Base-by-base conservation (phyloP, 2,113 vertebrate genomes). In the Cariama cristata region DNA sequence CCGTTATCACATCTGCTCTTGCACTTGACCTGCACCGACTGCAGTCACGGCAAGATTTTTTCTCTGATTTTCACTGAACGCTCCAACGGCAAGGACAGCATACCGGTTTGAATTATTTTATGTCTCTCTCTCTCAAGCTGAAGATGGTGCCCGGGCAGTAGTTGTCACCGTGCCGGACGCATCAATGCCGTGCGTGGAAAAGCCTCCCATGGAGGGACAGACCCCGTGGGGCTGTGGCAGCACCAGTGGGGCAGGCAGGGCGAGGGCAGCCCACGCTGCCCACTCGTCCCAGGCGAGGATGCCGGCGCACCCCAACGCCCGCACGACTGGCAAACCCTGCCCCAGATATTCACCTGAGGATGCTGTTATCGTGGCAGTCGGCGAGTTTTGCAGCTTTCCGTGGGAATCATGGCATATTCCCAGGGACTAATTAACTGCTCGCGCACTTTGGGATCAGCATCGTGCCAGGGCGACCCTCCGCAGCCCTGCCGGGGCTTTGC, bases 21-120 rank as follows among this genome's bases (percentile, higher is more conserved):
- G 71, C 88, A 3, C 64, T 52, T 47, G 40, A 22, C 75, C 91
- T 11, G 33, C 76, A 3, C 68, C 32, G 0, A 1, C 1, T 6
- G 68, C 75, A 15, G 12, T 5, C 22, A 3, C 9, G 0, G 2
- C 7, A 1, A 32, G 67, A 0, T 30, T 6, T 50, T 30, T 4
- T 2, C 50, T 5, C 67, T 4, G 14, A 2, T 52, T 90, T 12
- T 2, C 74, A 19, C 38, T 1, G 1, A 38, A 5, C 4, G 6
- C 0, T 38, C 17, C 40, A 4, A 9, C 0, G 24, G 47, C 52
- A 11, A 38, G 62, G 52, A 3, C 9, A 16, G 60, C 14, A 15
- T 1, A 0, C 32, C 0, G n/a, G 8, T 2, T 6, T 33, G 9
- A 35, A 16, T 27, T 9, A 4, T 24, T 6, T 12, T 4, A 1